These are phyloP conservation scores for Drosophila nr. fundita DNA, from an alignment of 2,888 invertebrate species.

Conservation along the genomic window DNA sequence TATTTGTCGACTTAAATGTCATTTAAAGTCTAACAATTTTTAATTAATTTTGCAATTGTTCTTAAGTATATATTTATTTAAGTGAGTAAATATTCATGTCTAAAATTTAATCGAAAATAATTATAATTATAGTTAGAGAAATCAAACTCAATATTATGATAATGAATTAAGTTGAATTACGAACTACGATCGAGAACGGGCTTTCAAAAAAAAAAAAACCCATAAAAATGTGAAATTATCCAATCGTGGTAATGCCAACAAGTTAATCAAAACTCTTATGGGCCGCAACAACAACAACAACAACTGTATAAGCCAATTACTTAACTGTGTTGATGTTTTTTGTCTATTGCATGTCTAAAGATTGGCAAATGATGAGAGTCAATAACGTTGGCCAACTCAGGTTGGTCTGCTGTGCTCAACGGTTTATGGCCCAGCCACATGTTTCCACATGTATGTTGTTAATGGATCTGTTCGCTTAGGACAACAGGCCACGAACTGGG, in stretches of 20 bases:
- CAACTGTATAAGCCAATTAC: constrained; percentile 22
- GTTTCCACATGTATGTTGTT: constrained; percentile 44
- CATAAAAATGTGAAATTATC: not conserved
- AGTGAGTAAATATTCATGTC: not conserved
- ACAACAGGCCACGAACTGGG: constrained; percentile 54
- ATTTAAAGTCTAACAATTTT: not conserved
- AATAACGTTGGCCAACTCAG: constrained; percentile 31
- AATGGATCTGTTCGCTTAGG: constrained; percentile 55
- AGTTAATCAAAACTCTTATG: constrained; percentile 22
- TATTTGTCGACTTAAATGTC: not conserved
- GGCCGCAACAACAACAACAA: not conserved
- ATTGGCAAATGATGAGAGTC: constrained; percentile 45
- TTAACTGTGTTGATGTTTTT: constrained; percentile 25
- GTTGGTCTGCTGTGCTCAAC: constrained; percentile 16
- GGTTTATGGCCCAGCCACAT: constrained; percentile 41
- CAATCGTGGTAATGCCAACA: not conserved
- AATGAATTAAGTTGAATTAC: not conserved
- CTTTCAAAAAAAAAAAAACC: not conserved
- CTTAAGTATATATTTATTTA: not conserved
- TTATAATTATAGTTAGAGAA: not conserved
- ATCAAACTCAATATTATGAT: not conserved
- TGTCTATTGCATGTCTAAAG: constrained; percentile 35
- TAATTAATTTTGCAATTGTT: not conserved
- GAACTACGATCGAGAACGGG: not conserved
- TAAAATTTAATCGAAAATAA: not conserved